phyloP scores from a whole-genome alignment of 2,888 invertebrate genomes.

The Patella pellucida region DNA sequence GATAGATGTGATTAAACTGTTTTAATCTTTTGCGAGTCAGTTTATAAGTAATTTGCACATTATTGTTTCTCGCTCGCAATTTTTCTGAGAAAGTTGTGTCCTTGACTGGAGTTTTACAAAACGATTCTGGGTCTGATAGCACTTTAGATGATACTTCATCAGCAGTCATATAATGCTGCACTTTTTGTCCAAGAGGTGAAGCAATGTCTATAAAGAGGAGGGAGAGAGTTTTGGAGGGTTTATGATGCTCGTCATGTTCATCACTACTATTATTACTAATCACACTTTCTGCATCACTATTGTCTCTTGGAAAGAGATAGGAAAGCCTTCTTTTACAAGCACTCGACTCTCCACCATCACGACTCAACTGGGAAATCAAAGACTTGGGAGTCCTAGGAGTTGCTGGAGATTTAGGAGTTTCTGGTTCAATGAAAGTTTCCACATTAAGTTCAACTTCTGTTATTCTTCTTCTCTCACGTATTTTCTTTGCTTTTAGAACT shows the following conservation, averaged over 20 bases:
- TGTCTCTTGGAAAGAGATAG: slow-evolving; percentile 24
- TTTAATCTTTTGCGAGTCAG: slow-evolving; percentile 37
- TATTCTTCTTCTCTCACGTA: slow-evolving; percentile 37
- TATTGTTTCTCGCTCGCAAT: slow-evolving; percentile 49
- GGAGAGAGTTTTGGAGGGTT: slow-evolving; percentile 38
- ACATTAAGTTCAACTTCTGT: slow-evolving; percentile 55
- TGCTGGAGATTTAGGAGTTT: slow-evolving; percentile 49
- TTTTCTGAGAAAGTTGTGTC: slow-evolving; percentile 48
- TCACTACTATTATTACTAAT: slow-evolving; percentile 42
- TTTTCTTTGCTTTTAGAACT: slow-evolving; percentile 47
- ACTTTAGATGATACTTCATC: slow-evolving; percentile 42
- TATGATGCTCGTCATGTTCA: slow-evolving; percentile 27
- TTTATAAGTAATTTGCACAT: slow-evolving; percentile 53
- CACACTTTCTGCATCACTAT: slow-evolving; percentile 38
- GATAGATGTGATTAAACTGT: slow-evolving; percentile 48
- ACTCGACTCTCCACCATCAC: slow-evolving; percentile 41
- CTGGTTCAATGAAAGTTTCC: slow-evolving; percentile 44
- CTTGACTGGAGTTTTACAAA: slow-evolving; percentile 59
- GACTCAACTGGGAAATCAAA: slow-evolving; percentile 63
- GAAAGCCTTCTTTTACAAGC: slow-evolving; percentile 30
- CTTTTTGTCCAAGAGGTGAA: slow-evolving; percentile 59
- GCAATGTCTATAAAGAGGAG: slow-evolving; percentile 57
- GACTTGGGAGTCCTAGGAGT: slow-evolving; percentile 61
- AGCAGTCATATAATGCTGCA: slow-evolving; percentile 55
- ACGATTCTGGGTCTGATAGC: slow-evolving; percentile 50